Evolutionary conservation across 1,140 invertebrate genomes (phyloP).

Genomic region (Aphelenchoides fujianensis): DNA sequence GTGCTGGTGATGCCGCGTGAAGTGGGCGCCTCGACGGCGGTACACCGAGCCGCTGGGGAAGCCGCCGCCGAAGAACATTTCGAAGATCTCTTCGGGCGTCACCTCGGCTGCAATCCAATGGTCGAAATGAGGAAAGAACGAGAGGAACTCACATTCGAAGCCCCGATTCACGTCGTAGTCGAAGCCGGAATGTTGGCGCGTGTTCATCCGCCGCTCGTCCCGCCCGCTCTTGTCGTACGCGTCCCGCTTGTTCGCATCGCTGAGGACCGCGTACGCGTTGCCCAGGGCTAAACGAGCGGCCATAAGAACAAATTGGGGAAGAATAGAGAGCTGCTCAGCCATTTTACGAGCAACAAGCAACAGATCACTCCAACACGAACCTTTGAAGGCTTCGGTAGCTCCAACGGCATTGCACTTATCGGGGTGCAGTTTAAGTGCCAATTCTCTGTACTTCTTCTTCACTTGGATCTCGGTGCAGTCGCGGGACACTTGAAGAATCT

Average conservation of each 20-base stretch:
- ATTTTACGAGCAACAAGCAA: conserved; percentile 1
- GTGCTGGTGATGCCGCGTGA: conserved; percentile 33
- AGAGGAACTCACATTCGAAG: conserved; percentile 78
- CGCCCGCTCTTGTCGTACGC: too few relatives aligned
- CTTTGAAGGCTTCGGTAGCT: conserved; percentile 95
- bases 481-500: conserved; percentile 79
- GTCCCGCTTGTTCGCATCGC: conserved; percentile 85
- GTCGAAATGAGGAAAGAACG: too few relatives aligned
- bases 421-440: conserved; percentile 91
- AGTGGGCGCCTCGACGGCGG: conserved; percentile 43
- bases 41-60: conserved; percentile 66
- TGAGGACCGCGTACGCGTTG: conserved; percentile 90
- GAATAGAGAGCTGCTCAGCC: too few relatives aligned
- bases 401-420: conserved; percentile 98
- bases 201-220: conserved; percentile 43
- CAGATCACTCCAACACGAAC: too few relatives aligned
- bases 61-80: conserved; percentile 94
- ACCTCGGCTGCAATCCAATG: conserved; percentile 70
- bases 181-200: conserved; percentile 55
- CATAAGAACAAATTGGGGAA: too few relatives aligned
- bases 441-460: conserved; percentile 92
- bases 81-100: conserved; percentile 94
- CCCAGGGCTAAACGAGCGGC: conserved; percentile 75
- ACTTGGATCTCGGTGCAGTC: conserved; percentile 87
- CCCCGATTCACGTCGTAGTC: conserved; percentile 72